Evolutionary conservation across 64 coral and sea anemone genomes (phyloP).

Genomic region (Montipora capricornis): DNA sequence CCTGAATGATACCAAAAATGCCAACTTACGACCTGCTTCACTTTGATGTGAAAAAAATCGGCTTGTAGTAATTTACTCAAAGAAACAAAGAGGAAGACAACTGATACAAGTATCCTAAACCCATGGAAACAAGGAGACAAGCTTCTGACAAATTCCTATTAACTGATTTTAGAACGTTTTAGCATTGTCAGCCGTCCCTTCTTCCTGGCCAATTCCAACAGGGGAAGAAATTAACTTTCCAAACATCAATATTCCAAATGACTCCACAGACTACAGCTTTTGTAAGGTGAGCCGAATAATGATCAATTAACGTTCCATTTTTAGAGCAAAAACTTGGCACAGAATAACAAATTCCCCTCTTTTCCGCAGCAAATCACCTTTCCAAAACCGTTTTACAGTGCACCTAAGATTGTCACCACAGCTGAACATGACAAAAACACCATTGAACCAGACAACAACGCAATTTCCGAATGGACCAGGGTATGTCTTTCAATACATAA

Average conservation of each 20-base stretch:
- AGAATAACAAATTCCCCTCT: background rate
- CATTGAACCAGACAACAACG: slow-evolving; percentile 72
- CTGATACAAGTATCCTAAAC: no score
- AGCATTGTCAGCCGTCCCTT: slow-evolving; percentile 48
- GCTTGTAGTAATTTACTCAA: no score
- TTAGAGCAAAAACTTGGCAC: background rate
- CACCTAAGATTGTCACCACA: slow-evolving; percentile 65
- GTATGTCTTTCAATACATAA: background rate
- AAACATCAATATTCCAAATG: slow-evolving; percentile 6
- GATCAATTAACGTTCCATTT: background rate
- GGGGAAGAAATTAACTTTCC: slow-evolving; percentile 23
- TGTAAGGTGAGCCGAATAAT: slow-evolving; percentile 55
- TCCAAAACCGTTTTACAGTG: slow-evolving; percentile 51
- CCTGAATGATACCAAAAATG: no score
- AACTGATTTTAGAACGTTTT: slow-evolving; percentile 47
- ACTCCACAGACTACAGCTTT: slow-evolving; percentile 65
- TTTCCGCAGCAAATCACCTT: slow-evolving; percentile 34
- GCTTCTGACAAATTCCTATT: background rate
- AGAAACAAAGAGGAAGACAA: no score
- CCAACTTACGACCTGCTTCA: no score
- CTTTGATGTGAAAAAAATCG: no score
- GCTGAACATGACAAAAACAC: slow-evolving; percentile 66
- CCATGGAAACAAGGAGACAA: background rate
- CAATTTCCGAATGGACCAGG: slow-evolving; percentile 78
- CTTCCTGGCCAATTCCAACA: slow-evolving; percentile 43